Evolutionary conservation across 2,113 vertebrate genomes (phyloP).

Genomic region (Pachyramphus minor): DNA sequence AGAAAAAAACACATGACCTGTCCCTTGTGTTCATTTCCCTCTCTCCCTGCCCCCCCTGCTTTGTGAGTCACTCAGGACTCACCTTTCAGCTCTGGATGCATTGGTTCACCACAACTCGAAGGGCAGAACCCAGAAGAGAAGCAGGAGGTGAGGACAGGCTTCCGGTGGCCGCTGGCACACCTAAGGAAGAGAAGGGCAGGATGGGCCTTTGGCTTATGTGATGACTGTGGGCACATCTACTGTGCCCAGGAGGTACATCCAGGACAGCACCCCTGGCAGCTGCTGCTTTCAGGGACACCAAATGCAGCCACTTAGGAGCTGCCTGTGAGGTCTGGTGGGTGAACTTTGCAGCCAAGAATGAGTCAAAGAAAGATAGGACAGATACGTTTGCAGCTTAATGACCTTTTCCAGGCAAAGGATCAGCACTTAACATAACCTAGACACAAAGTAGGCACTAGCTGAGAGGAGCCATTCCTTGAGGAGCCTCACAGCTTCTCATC

Average conservation of each 20-base stretch:
- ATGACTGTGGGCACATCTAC: neutral
- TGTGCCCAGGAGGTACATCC: neutral
- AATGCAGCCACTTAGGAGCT: neutral
- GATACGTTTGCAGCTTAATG: neutral
- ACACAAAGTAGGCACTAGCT: neutral
- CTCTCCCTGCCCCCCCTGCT: accelerated
- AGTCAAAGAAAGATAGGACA: neutral
- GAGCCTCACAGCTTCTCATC: neutral
- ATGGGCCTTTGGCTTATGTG: neutral
- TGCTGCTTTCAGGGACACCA: neutral
- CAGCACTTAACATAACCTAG: neutral
- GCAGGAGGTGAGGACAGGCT: neutral
- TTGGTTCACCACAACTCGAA: neutral
- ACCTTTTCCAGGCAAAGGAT: neutral
- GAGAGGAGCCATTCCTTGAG: neutral
- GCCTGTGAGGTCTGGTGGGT: neutral
- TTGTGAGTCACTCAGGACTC: neutral
- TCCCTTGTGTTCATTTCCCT: neutral
- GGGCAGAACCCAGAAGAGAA: neutral
- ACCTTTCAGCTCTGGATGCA: neutral
- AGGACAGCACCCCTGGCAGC: neutral
- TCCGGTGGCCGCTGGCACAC: neutral
- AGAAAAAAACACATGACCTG: neutral
- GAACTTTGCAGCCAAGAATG: neutral
- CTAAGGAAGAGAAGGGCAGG: neutral